These are phyloP conservation scores for Chrysaora quinquecirrha DNA, from an alignment of 30 jellyfish, hydroid and myxozoan species.

Conservation along the genomic window DNA sequence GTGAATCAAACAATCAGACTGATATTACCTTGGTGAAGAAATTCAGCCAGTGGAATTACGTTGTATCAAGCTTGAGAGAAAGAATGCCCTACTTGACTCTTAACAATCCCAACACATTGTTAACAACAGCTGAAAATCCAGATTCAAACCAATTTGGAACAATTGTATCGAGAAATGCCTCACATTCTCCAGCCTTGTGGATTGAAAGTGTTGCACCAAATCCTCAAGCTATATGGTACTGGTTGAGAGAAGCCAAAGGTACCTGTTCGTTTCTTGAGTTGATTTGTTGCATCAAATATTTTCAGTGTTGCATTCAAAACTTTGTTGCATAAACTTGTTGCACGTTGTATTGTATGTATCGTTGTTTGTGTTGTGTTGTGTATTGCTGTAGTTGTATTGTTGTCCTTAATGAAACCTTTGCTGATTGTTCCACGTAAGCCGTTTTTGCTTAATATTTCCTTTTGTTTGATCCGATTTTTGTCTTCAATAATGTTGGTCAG, in stretches of 20 bases:
- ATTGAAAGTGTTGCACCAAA: conserved; percentile 78
- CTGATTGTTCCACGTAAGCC: too few species aligned
- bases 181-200: conserved; percentile 92
- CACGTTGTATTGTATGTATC: too few species aligned
- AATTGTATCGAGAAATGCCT: conserved; percentile 73
- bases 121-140: conserved; percentile 93
- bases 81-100: conserved; percentile 94
- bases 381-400: neutral
- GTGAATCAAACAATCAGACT: conserved; percentile 74
- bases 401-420: too few species aligned
- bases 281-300: too few species aligned
- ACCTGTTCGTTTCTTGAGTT: too few species aligned
- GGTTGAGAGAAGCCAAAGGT: conserved; percentile 98
- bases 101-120: conserved; percentile 63
- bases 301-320: neutral
- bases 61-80: conserved; percentile 77
- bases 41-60: conserved; percentile 93
- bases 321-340: too few species aligned
- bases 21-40: conserved; percentile 87
- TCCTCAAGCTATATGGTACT: conserved; percentile 93
- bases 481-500: too few species aligned
- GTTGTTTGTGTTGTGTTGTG: neutral
- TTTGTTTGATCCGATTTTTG: too few species aligned
- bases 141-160: conserved; percentile 81
- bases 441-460: too few species aligned